Conservation (phyloP, 2,888 invertebrate species). For the Ptychoptera contaminata region DNA sequence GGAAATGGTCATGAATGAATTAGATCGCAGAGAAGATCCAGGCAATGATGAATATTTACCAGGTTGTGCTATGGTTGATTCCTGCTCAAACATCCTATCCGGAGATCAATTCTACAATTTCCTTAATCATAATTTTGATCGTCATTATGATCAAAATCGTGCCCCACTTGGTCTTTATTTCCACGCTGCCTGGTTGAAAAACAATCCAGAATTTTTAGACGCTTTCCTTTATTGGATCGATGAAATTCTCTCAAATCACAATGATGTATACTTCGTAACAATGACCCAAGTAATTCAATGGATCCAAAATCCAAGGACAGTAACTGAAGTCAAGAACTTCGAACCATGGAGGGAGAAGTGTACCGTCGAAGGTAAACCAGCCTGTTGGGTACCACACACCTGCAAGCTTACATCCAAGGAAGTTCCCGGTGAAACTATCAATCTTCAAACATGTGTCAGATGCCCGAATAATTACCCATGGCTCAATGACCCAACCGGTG, state of each 20-base stretch:
- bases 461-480: constrained; percentile 92
- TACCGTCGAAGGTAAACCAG: constrained; percentile 63
- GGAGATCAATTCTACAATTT: constrained; percentile 92
- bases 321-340: constrained; percentile 76
- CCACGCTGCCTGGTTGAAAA: constrained; percentile 87
- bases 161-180: constrained; percentile 81
- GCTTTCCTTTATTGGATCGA: constrained; percentile 90
- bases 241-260: constrained; percentile 67
- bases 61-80: constrained; percentile 89
- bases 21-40: constrained; percentile 83
- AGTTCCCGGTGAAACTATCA: constrained; percentile 85
- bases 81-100: constrained; percentile 80
- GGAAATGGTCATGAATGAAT: constrained; percentile 93
- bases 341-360: constrained; percentile 93
- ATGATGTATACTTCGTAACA: constrained; percentile 85
- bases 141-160: constrained; percentile 80
- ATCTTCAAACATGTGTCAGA: constrained; percentile 81
- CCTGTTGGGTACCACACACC: constrained; percentile 78
- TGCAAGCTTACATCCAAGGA: constrained; percentile 87
- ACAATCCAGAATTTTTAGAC: constrained; percentile 82
- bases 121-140: constrained; percentile 83
- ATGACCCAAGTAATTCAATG: constrained; percentile 95
- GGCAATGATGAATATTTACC: constrained; percentile 76
- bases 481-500: constrained; percentile 69
- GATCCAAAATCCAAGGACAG: constrained; percentile 82